Base-by-base conservation (phyloP, 2,888 invertebrate genomes). In the Synanthedon myopaeformis region DNA sequence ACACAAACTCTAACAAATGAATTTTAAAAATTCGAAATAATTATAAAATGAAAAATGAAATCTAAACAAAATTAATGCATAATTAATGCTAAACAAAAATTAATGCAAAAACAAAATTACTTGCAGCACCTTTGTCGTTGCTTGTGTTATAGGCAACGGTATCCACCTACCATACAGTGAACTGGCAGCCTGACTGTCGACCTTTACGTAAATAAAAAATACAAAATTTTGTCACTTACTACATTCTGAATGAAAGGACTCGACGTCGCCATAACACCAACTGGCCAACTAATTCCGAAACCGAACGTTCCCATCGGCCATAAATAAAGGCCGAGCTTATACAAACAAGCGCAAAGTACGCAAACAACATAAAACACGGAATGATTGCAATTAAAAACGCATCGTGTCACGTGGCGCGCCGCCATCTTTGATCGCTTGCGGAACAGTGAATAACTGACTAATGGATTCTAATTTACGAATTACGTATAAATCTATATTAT, bases 321-420 rank as follows among this genome's bases (percentile, higher is more conserved):
- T 85, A 84, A 86, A 85, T 82, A 85, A 85, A 78, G 82, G 72
- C 78, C 78, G 73, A 67, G 55, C 55, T 57, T 51, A 52, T 12
- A 42, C 54, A 57, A 57, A 57, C 57, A 55, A 41, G 55, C 52
- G 55, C 55, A 55, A 55, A 58, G 56, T 55, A 50, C 50, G 55
- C 52, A 86, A 85, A 85, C 85, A 86, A 81, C 83, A 84, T 87
- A 87, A 87, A 87, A 85, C 85, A 86, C 82, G 78, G 76, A 83
- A 86, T 82, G 84, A 85, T 86, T 85, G 83, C 85, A 86, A 84
- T 86, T 86, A 86, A 84, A 86, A 86, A 87, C 82, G 83, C 84
- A 84, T 84, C 82, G 82, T 61, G 79, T 74, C 83, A 77, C 82
- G 81, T 79, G 82, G 66, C 59, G 66, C 59, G 65, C 59, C 70